Percentiles rank a stretch among this genome's conserved stretches.
Conservation (phyloP, 2,113 vertebrate genomes). For the Mormyrus lacerda region DNA sequence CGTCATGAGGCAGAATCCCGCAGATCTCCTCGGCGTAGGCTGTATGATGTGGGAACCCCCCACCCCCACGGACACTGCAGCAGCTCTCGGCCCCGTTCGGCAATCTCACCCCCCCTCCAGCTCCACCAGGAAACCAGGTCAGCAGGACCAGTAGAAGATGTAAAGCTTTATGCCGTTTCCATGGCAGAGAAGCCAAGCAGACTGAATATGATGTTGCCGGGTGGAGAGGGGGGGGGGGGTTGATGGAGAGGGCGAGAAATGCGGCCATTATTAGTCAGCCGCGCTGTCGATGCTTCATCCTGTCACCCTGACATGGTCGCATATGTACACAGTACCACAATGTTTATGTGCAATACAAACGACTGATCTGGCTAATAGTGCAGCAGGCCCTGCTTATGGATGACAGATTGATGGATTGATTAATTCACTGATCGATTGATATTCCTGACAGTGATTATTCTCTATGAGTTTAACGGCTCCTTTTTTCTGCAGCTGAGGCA, state of each 20-base stretch:
- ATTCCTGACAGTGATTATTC: not conserved
- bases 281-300: not conserved
- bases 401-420: not conserved
- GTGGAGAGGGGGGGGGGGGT: not conserved
- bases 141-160: not conserved
- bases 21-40: not conserved
- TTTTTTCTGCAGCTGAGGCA: not conserved
- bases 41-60: not conserved
- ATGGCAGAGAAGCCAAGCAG: not conserved
- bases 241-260: not conserved
- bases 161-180: not conserved
- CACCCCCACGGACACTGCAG: not conserved
- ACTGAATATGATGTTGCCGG: not conserved
- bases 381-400: not conserved
- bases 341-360: not conserved
- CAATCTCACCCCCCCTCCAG: not conserved
- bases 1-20: not conserved
- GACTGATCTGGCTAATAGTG: not conserved
- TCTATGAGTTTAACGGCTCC: not conserved
- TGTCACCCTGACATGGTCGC: not conserved
- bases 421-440: not conserved
- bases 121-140: constrained; percentile 1
- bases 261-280: not conserved
- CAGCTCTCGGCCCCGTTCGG: not conserved
- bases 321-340: not conserved